Evolutionary conservation across 2,797 vertebrate genomes (phyloP), one percentile per base, ranked within the genome.

Genomic region (Melanotaenia nigrans): DNA sequence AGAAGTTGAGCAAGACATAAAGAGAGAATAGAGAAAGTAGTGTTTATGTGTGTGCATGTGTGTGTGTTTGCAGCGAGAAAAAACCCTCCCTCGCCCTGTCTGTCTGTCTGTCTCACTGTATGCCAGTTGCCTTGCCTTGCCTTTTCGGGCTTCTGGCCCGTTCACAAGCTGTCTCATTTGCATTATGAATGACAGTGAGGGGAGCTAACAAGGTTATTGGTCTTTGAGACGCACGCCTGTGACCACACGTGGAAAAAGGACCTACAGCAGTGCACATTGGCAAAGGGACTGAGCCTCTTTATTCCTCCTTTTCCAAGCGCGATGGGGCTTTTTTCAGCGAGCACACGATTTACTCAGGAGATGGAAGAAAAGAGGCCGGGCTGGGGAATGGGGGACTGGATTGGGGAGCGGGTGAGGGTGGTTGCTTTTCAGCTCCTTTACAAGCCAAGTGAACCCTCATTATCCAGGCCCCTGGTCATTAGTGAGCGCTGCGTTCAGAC

Each of bases 191-290:
- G 95, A 96, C 95, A 95, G 95, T 93, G 94, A 94, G 91, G 94
- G 95, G 90, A 94, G 93, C 95, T 95, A 95, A 96, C 93, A 93
- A 96, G 96, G 95, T 95, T 95, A 96, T 94, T 96, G 95, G 95
- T 95, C 94, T 95, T 95, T 95, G 95, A 95, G 95, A 93, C 91
- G 90, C 90, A 92, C 92, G 94, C 94, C 93, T 93, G 94, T 96
- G 95, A 95, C 95, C 95, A 95, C 95, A 95, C 93, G 94, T 95
- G 95, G 95, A 95, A 94, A 92, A 95, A 92, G 90, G 96, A 97
- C 96, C 96, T 97, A 97, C 96, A 96, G 96, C 96, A 95, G 95
- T 94, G 96, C 90, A 86, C 72, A 88, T 82, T 96, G 95, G 95
- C 96, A 94, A 90, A 89, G 93, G 90, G 90, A 94, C 94, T 93